Conservation (phyloP, 2,113 vertebrate species). For the Mesocricetus auratus region DNA sequence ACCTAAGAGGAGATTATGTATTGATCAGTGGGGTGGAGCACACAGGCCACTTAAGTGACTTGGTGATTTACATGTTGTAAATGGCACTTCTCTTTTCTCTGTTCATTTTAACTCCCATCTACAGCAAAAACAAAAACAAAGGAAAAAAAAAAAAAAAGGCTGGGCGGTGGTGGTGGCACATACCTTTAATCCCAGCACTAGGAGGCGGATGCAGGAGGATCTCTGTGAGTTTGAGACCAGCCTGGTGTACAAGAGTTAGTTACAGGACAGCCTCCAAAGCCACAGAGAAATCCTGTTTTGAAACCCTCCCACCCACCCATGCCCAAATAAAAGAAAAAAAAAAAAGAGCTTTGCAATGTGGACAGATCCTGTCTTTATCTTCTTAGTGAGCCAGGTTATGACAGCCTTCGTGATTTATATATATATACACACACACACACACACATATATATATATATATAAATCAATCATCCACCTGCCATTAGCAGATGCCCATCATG, state of each 20-base stretch:
- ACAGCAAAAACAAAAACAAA: not conserved
- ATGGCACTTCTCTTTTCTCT: conserved; percentile 1
- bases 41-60: not conserved
- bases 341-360: not conserved
- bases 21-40: not conserved
- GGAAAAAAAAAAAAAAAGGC: not conserved
- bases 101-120: not conserved
- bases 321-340: no score
- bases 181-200: no score
- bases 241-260: no score
- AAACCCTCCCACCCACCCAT: no score
- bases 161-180: no score
- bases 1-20: not conserved
- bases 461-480: no score
- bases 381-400: conserved; percentile 14
- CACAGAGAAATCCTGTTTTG: no score
- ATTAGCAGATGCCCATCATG: not conserved
- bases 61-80: not conserved
- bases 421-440: no score
- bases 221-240: no score
- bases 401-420: not conserved
- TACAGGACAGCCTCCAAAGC: no score
- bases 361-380: not conserved
- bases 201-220: no score
- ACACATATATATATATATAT: no score